Percentiles rank a stretch among this genome's conserved stretches.
Conservation (phyloP, 2,113 vertebrate genomes). For the Eublepharis macularius region DNA sequence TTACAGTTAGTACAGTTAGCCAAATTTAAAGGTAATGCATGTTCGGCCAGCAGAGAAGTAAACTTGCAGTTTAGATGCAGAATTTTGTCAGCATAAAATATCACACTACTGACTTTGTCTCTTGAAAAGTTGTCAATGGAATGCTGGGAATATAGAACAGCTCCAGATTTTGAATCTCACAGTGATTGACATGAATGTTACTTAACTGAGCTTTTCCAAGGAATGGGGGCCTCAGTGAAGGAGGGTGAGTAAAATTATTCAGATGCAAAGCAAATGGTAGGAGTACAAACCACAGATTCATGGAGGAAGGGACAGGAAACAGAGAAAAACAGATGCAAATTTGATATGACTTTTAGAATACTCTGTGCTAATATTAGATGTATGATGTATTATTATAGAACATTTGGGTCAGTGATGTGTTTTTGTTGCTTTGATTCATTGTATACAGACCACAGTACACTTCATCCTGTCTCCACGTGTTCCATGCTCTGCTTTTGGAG, state of each 20-base stretch:
- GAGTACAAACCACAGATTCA: not conserved
- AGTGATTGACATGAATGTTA: not conserved
- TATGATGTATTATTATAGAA: not conserved
- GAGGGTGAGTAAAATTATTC: not conserved
- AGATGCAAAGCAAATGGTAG: not conserved
- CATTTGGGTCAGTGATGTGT: not conserved
- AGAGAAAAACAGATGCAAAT: not conserved
- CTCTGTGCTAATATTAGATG: not conserved
- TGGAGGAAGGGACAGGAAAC: not conserved
- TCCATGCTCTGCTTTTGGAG: not conserved
- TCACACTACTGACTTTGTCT: not conserved
- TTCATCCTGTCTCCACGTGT: not conserved
- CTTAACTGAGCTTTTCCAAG: not conserved
- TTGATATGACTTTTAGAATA: not conserved
- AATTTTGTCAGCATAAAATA: not conserved
- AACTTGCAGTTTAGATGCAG: not conserved
- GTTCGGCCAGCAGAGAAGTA: not conserved
- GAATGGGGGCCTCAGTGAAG: not conserved
- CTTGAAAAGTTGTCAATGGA: not conserved
- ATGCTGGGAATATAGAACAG: not conserved
- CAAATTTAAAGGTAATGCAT: not conserved
- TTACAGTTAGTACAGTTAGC: not conserved
- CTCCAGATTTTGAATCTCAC: not conserved
- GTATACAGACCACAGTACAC: not conserved
- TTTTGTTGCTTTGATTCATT: not conserved